Evolutionary conservation across 2,888 invertebrate species (phyloP), one percentile per base, ranked within the genome.

Genomic region (Lacanobia oleracea): DNA sequence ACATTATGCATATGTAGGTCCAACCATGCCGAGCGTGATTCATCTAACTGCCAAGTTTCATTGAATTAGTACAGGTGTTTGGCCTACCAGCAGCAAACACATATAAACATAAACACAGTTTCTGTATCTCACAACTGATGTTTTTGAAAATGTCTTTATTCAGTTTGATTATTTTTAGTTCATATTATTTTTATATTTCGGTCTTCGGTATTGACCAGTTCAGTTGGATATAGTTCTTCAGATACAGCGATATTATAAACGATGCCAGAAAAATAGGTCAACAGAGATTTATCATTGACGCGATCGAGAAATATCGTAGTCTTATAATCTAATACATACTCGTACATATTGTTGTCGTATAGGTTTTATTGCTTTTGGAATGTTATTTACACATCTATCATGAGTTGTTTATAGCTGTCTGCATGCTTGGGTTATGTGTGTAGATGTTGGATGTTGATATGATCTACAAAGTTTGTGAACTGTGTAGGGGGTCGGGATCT

Each of bases 221-320:
- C 59, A 54, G 61, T 67, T 63, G 60, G 54, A 70, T 69, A 75
- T 57, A 63, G 51, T 62, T 69, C 72, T 74, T 65, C 50, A 68
- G 64, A 84, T 60, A 79, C 65, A 76, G 77, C 59, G 62, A 64
- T 65, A 77, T 62, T 67, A 72, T 79, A 75, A 83, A 71, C 72
- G 66, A 45, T 73, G 50, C 53, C 50, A 75, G 63, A 62, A 64
- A 83, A 73, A 84, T 75, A 71, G 82, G 82, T 62, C 72, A 77
- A 62, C 61, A 65, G 45, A 77, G 72, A 81, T 77, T 72, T 81
- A 81, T 81, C 67, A 68, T 67, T 73, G 72, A 79, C 56, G 27
- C 66, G 59, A 73, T 77, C 82, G 53, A 59, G 66, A 80, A 73
- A 82, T 81, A 76, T 79, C 66, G 57, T 40, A 68, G 33, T 50